Evolutionary conservation across 2,888 invertebrate species (phyloP).

Genomic region (Eupithecia inturbata): DNA sequence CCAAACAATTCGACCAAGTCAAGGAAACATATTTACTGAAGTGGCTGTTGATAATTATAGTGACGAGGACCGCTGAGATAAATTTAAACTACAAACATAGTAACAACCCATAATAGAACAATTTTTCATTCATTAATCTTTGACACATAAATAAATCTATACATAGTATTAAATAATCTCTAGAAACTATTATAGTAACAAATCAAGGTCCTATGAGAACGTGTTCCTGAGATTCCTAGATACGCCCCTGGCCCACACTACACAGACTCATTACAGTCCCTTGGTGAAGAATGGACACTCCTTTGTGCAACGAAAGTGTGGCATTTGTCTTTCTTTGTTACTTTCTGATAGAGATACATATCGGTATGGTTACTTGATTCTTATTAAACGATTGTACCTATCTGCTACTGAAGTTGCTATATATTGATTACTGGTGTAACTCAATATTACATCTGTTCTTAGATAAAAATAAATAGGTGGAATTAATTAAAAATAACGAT

Average conservation of each 20-base stretch:
- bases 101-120: too few relatives aligned
- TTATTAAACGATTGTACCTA: constrained; percentile 54
- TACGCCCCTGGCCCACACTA: constrained; percentile 47
- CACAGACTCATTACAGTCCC: constrained; percentile 72
- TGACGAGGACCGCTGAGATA: not conserved
- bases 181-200: not conserved
- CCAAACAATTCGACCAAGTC: not conserved
- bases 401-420: constrained; percentile 49
- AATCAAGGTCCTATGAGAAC: not conserved
- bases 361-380: constrained; percentile 54
- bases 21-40: not conserved
- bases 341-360: constrained; percentile 58
- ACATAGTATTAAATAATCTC: not conserved
- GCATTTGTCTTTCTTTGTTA: constrained; percentile 77
- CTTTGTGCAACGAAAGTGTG: constrained; percentile 70
- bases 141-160: too few relatives aligned
- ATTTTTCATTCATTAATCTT: too few relatives aligned
- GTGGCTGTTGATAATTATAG: not conserved
- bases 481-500: not conserved
- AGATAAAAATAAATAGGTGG: not conserved
- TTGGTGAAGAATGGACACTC: constrained; percentile 74
- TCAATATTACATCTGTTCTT: constrained; percentile 15
- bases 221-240: constrained; percentile 41
- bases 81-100: not conserved
- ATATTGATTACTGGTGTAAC: constrained; percentile 45